Base-by-base conservation (phyloP, 2,113 vertebrate genomes). In the Alexandromys fortis region DNA sequence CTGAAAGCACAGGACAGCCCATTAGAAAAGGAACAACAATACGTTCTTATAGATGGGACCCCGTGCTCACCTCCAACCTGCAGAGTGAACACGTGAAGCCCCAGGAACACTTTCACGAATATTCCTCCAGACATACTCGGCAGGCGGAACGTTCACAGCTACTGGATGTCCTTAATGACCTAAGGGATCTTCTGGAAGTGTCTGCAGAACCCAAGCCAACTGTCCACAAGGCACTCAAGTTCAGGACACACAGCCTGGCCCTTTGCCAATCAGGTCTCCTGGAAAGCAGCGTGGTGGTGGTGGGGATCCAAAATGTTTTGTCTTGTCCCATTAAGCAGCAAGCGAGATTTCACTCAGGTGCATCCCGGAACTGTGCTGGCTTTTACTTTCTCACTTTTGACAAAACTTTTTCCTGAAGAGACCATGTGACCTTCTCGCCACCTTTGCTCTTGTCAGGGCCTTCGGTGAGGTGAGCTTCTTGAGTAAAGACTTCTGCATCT, bases 401-500 rank as follows among this genome's bases (percentile, higher is more conserved):
- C 94, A 92, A 86, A 79, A 87, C 65, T 76, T 95, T 94, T 97
- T 81, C 33, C 70, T 49, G 76, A 87, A 67, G 96, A 97, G 58
- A 96, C 87, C 94, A 35, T 11, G 76, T 85, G 68, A 95, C 96
- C 96, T 70, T 94, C 98, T 92, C 47, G 88, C 82, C n/a, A 68
- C n/a, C n/a, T 94, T 86, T 91, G 94, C 90, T 76, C 93, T 82
- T 82, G 10, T 86, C 95, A 88, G 82, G 86, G 94, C 68, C 70
- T 45, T 58, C 63, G 77, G 88, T 94, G 96, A 96, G 77, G 88
- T 94, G 96, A 96, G 86, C 72, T 89, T 93, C 96, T 96, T 35
- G 12, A 19, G 96, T 96, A 97, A 96, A 94, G 97, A 94, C 65
- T 91, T 82, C 65, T 61, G 95, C 98, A 79, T 92, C 96, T 16